phyloP scores from a whole-genome alignment of 2,113 vertebrate genomes.

The Passerina amoena region DNA sequence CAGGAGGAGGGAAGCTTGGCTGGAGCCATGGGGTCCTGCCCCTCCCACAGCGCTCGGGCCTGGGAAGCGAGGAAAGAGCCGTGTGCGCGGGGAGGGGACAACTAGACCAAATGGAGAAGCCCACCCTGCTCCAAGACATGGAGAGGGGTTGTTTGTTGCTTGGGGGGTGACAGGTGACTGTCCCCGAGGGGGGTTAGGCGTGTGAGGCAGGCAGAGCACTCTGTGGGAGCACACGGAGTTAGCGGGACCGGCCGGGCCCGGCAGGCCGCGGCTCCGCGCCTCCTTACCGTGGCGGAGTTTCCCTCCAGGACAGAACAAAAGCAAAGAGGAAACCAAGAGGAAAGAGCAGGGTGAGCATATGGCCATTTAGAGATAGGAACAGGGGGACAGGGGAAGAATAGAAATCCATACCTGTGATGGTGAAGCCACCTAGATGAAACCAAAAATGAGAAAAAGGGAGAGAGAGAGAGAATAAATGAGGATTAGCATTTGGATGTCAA shows the following conservation, averaged over 20 bases:
- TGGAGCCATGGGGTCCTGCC: neutral
- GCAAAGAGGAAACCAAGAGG: slow-evolving; percentile 55
- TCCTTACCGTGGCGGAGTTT: slow-evolving; percentile 80
- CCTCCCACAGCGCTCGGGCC: rapidly evolving
- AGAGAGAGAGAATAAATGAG: neutral
- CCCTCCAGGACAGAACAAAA: slow-evolving; percentile 69
- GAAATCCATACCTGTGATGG: slow-evolving; percentile 82
- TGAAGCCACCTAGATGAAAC: slow-evolving; percentile 79
- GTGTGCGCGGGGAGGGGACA: neutral
- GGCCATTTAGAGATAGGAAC: neutral
- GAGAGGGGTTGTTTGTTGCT: rapidly evolving
- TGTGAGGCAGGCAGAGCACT: slow-evolving; percentile 24
- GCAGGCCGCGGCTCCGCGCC: rapidly evolving
- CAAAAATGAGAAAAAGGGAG: slow-evolving; percentile 18
- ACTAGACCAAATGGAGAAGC: neutral
- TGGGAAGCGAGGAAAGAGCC: neutral
- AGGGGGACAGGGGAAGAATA: neutral
- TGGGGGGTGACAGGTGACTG: neutral
- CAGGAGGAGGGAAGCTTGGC: neutral
- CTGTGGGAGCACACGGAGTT: slow-evolving; percentile 14
- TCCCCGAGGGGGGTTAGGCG: slow-evolving; percentile 13
- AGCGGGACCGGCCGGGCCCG: neutral
- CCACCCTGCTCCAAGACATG: neutral
- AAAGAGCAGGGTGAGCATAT: slow-evolving; percentile 15
- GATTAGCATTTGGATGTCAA: slow-evolving; percentile 48